phyloP scores from a whole-genome alignment of 2,797 vertebrate species.

The Bufotes viridis region DNA sequence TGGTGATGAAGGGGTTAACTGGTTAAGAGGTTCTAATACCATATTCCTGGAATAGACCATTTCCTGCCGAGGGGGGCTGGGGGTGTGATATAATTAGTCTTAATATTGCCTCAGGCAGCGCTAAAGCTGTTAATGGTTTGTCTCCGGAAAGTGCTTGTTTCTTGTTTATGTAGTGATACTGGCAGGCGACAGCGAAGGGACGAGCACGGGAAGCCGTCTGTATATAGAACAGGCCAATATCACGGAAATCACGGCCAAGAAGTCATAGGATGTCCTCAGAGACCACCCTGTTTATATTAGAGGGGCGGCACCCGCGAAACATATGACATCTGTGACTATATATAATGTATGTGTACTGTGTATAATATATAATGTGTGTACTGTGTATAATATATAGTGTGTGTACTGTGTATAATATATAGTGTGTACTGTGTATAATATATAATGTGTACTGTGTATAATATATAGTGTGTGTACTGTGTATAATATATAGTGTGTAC shows the following conservation, averaged over 20 bases:
- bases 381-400: no score
- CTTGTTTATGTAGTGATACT: constrained; percentile 17
- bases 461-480: no score
- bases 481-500: no score
- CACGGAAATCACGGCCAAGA: not conserved
- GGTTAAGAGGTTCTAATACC: not conserved
- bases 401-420: no score
- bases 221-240: not conserved
- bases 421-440: no score
- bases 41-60: constrained; percentile 4
- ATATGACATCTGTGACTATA: not conserved
- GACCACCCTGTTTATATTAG: not conserved
- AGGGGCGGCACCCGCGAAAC: no score
- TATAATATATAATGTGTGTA: no score
- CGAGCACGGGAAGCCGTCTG: not conserved
- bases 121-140: not conserved
- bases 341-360: no score
- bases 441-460: no score
- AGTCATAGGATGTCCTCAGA: not conserved
- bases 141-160: constrained; percentile 20
- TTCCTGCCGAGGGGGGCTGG: not conserved
- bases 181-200: constrained; percentile 11
- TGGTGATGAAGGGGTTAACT: not conserved
- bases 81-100: not conserved
- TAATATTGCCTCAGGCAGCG: not conserved